phyloP scores from a whole-genome alignment of 35 echinoderm and acorn worm genomes.

The Apostichopus californicus region DNA sequence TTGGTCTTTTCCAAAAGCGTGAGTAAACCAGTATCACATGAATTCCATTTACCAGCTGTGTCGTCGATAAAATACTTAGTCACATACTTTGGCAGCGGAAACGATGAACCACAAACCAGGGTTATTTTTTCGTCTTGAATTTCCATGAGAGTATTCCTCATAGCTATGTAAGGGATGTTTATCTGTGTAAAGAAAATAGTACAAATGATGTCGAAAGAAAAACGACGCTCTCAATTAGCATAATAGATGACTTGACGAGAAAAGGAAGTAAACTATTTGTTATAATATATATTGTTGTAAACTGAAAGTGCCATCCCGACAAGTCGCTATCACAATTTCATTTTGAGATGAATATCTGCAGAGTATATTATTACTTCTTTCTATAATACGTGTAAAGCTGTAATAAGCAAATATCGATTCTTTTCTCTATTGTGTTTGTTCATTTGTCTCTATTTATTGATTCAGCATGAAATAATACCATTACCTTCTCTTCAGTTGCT shows the following conservation, averaged over 20 bases:
- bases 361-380: background rate
- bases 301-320: too few species aligned
- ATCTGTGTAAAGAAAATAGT: background rate
- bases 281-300: too few species aligned
- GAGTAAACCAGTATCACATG: background rate
- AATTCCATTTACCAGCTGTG: background rate
- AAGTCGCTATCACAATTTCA: too few species aligned
- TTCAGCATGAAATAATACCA: background rate
- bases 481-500: constrained; percentile 4
- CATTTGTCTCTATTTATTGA: background rate
- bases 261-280: too few species aligned
- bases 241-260: too few species aligned
- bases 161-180: background rate
- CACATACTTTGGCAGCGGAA: background rate
- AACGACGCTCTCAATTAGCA: background rate
- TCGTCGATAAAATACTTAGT: background rate
- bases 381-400: background rate
- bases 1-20: background rate
- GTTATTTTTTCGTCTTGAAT: background rate
- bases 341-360: too few species aligned
- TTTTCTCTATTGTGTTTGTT: background rate
- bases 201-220: background rate
- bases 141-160: background rate
- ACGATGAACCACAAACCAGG: background rate
- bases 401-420: background rate